Evolutionary conservation across 2,113 vertebrate species (phyloP), one percentile per base, ranked within the genome.

Genomic region (Rhabdornis inornatus): DNA sequence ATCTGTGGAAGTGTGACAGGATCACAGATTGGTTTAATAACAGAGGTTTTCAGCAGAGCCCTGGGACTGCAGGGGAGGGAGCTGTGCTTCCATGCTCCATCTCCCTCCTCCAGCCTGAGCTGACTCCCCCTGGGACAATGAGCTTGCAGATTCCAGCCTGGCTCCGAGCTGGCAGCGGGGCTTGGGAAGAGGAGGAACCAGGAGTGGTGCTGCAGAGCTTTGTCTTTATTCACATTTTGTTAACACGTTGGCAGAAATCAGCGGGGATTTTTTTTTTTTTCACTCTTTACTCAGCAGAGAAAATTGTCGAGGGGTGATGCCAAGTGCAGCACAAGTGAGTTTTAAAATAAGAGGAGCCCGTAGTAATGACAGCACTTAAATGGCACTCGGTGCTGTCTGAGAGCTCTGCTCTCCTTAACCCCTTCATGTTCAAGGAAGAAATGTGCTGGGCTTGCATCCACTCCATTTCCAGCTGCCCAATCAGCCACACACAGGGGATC

Each of bases 21-120:
- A 88, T 94, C 93, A 81, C 92, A 94, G 92, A 78, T 77, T 87
- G 95, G 47, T 74, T 96, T 93, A 95, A 94, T 94, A 94, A 88
- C 82, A 19, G 81, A 71, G 92, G 65, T 76, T 81, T 79, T 59
- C 68, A 70, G 65, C 50, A 21, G 81, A 23, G 64, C 37, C 0
- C 87, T 4, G 7, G 13, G 52, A 65, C 63, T 35, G 56, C 61
- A 65, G 79, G 79, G 68, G 33, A 91, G 81, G 42, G 64, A 94
- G 71, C n/a, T 50, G 69, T 27, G n/a, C 33, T 69, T 78, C 77
- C 70, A 13, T 59, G 68, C 82, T 87, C 45, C 92, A 35, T 37
- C 30, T 23, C 39, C 2, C 84, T 42, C 77, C 77, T 60, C 16
- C 75, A 30, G 61, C 63, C 84, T 35, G 37, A 68, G 35, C 70